These are phyloP conservation scores for Bubo blakistoni DNA, from an alignment of 2,113 vertebrate genomes.

Conservation along the genomic window DNA sequence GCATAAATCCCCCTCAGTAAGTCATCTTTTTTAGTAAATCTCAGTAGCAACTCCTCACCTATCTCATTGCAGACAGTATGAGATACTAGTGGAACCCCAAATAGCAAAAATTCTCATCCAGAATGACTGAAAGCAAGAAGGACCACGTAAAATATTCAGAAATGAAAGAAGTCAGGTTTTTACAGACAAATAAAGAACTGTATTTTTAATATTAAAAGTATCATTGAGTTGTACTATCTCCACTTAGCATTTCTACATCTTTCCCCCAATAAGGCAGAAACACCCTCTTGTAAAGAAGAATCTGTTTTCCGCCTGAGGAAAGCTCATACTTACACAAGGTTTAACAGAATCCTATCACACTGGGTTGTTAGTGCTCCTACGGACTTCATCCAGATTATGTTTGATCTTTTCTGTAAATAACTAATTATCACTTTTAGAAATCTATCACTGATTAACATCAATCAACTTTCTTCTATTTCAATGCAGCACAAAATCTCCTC, in stretches of 20 bases:
- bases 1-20: neutral
- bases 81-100: neutral
- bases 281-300: neutral
- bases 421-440: neutral
- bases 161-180: neutral
- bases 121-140: neutral
- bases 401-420: neutral
- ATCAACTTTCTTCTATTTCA: neutral
- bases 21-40: neutral
- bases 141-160: neutral
- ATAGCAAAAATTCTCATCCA: neutral
- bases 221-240: neutral
- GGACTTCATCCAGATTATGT: neutral
- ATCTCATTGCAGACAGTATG: too few relatives aligned
- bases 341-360: neutral
- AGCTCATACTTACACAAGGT: neutral
- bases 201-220: neutral
- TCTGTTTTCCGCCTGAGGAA: neutral
- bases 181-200: too few relatives aligned
- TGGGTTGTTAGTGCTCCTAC: neutral
- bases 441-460: neutral
- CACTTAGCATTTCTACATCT: neutral
- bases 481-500: neutral
- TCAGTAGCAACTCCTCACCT: neutral
- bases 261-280: neutral